These are phyloP conservation scores for Poicephalus meyeri DNA, from an alignment of 2,113 vertebrate species.

Conservation along the genomic window DNA sequence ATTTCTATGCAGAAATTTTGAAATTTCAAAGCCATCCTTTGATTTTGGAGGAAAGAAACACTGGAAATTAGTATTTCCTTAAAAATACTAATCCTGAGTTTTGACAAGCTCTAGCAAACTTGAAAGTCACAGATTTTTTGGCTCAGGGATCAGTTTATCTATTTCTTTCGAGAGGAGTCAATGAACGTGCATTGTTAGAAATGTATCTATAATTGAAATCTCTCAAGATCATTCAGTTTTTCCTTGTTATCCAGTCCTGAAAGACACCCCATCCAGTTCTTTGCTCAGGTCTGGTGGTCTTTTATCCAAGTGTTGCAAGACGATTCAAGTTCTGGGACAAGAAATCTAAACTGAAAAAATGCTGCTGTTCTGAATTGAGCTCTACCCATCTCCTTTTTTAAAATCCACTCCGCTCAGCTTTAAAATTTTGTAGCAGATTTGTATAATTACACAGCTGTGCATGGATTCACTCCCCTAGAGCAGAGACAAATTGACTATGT, in stretches of 20 bases:
- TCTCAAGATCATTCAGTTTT: not conserved
- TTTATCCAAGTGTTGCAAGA: not conserved
- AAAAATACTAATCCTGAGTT: not conserved
- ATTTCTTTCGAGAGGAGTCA: not conserved
- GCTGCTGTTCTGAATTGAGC: not conserved
- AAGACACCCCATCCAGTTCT: not conserved
- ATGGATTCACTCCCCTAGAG: not conserved
- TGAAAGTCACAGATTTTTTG: not conserved
- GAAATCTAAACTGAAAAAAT: not conserved
- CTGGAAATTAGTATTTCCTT: not conserved
- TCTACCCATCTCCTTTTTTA: not conserved
- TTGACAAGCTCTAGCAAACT: not conserved
- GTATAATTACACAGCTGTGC: not conserved
- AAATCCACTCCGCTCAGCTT: not conserved
- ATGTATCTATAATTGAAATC: not conserved
- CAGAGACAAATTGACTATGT: not conserved
- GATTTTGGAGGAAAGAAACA: not conserved
- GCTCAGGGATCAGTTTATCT: not conserved
- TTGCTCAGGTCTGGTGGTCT: not conserved
- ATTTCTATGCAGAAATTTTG: not conserved
- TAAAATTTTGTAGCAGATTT: not conserved
- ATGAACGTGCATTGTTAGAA: not conserved
- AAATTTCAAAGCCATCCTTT: not conserved
- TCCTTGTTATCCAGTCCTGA: not conserved
- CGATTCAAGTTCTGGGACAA: not conserved